Evolutionary conservation across 2,888 invertebrate genomes (phyloP).

Genomic region (Sisyra terminalis): DNA sequence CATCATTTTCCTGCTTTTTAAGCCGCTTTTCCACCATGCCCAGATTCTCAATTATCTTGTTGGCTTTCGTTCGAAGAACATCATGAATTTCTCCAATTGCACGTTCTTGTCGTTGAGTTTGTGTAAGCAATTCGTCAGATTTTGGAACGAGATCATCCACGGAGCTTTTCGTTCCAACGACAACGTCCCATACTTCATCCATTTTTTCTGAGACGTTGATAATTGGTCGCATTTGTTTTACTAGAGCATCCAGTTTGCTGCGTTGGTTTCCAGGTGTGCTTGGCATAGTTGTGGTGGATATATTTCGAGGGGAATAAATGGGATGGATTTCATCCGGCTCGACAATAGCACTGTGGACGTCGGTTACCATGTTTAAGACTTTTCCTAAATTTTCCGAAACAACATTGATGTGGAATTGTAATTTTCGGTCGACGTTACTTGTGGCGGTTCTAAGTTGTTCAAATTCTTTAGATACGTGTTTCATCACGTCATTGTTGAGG

Average conservation of each 20-base stretch:
- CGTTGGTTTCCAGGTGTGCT: slow-evolving; percentile 38
- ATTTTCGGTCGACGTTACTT: slow-evolving; percentile 60
- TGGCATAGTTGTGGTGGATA: slow-evolving; percentile 40
- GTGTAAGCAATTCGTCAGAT: slow-evolving; percentile 69
- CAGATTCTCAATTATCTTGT: slow-evolving; percentile 73
- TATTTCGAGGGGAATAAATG: slow-evolving; percentile 27
- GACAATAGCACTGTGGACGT: slow-evolving; percentile 69
- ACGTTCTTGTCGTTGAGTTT: slow-evolving; percentile 72
- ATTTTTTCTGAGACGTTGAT: slow-evolving; percentile 76
- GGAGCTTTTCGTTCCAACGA: slow-evolving; percentile 75
- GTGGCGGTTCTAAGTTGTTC: slow-evolving; percentile 64
- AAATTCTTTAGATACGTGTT: slow-evolving; percentile 64
- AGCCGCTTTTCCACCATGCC: slow-evolving; percentile 71
- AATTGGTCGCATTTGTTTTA: slow-evolving; percentile 70
- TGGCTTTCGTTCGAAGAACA: slow-evolving; percentile 64
- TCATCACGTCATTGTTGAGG: slow-evolving; percentile 64
- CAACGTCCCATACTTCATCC: slow-evolving; percentile 84
- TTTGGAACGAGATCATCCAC: slow-evolving; percentile 75
- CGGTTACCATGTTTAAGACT: slow-evolving; percentile 60
- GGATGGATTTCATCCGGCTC: slow-evolving; percentile 39
- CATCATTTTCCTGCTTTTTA: slow-evolving; percentile 74
- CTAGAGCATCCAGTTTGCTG: slow-evolving; percentile 65
- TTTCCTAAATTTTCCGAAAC: slow-evolving; percentile 70
- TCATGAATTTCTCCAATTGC: slow-evolving; percentile 76
- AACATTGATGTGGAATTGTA: slow-evolving; percentile 71